Evolutionary conservation across 2,113 vertebrate genomes (phyloP), one percentile per base, ranked within the genome.

Genomic region (Perca flavescens): DNA sequence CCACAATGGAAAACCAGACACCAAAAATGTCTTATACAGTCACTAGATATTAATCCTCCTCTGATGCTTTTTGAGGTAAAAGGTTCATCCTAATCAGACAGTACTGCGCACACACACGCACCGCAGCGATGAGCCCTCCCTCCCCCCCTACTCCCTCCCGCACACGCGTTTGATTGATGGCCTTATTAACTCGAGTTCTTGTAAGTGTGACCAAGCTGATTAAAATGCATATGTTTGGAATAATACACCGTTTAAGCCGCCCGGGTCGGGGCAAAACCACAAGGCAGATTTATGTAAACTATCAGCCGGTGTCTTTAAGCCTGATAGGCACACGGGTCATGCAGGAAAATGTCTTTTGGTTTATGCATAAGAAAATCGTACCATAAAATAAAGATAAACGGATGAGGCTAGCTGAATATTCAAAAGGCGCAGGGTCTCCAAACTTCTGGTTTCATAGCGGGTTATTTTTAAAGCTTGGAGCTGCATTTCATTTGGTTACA

Each of bases 201-300:
- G 98, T 99, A 98, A 97, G 96, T 98, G 97, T 99, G 97, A 99
- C 98, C 97, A 92, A 97, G 95, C 95, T 98, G 97, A 98, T 99
- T 99, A 97, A 97, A 95, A 97, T 97, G 97, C 97, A 97, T 98
- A 98, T 98, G 97, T 97, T 97, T 97, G 96, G 97, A 97, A 97
- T 98, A 98, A 98, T 97, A 96, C 94, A 96, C 95, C 94, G 96
- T 97, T 99, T 99, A 98, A 98, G 96, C 96, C 96, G 96, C 94
- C 91, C 75, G 89, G 83, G 88, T 88, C 70, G 86, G 75, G 86
- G 88, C 86, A 79, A 86, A 90, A 91, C 52, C 79, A 86, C 81
- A 70, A 83, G 79, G 82, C 90, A 93, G 93, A 94, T 95, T 95
- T 94, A 95, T 95, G 93, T 91, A 91, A 93, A 92, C 90, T 91